Conservation (phyloP, 1,140 invertebrate genomes). For the Lucilia sericata region DNA sequence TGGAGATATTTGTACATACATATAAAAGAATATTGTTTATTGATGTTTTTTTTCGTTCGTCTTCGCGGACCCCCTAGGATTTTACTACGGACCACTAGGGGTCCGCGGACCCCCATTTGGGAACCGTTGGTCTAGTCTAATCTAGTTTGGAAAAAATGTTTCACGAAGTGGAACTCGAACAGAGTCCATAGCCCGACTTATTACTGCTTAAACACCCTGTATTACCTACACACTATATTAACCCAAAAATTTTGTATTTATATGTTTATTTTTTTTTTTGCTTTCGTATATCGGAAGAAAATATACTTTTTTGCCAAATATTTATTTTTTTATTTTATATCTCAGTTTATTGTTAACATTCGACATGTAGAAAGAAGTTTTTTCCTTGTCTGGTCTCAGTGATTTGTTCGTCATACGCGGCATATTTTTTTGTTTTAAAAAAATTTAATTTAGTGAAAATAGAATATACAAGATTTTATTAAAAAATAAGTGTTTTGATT, state of each 20-base stretch:
- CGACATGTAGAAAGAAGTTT: slow-evolving; percentile 32
- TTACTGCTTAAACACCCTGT: slow-evolving; percentile 28
- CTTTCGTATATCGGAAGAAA: slow-evolving; percentile 8
- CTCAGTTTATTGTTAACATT: slow-evolving; percentile 36
- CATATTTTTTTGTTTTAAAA: neutral
- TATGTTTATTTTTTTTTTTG: neutral
- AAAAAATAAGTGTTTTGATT: neutral
- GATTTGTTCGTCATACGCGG: neutral
- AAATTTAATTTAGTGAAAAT: neutral
- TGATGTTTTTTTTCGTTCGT: too few relatives aligned
- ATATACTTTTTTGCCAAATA: slow-evolving; percentile 41
- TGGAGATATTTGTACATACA: too few relatives aligned
- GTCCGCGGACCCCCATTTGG: too few relatives aligned
- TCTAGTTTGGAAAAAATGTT: too few relatives aligned
- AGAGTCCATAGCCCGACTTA: too few relatives aligned
- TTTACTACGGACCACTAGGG: too few relatives aligned
- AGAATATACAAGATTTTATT: neutral
- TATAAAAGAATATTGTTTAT: too few relatives aligned
- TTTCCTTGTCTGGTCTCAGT: neutral
- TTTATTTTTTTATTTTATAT: slow-evolving; percentile 10
- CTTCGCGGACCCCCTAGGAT: too few relatives aligned
- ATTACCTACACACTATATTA: slow-evolving; percentile 27
- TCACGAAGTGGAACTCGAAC: too few relatives aligned
- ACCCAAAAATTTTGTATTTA: slow-evolving; percentile 3
- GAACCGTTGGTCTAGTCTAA: too few relatives aligned